These are phyloP conservation scores for Oplegnathus fasciatus DNA, from an alignment of 2,113 vertebrate species.

Conservation along the genomic window DNA sequence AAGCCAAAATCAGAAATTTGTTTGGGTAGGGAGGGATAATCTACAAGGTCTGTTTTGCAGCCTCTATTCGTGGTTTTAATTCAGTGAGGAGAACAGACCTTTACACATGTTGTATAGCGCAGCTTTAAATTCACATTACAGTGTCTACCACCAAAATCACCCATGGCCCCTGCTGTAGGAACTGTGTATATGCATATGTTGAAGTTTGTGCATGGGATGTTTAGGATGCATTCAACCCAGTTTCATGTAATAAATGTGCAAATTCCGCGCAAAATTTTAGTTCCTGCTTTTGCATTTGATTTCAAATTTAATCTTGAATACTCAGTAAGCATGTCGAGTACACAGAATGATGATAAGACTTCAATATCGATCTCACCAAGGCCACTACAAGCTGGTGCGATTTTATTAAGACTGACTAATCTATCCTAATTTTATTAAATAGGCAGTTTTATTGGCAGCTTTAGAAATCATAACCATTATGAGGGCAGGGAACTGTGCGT, in stretches of 20 bases:
- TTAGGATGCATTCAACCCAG: neutral
- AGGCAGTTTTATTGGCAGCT: neutral
- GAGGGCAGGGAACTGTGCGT: neutral
- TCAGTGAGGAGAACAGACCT: neutral
- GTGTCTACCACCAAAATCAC: neutral
- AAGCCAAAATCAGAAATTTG: neutral
- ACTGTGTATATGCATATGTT: neutral
- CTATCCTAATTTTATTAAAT: constrained; percentile 24
- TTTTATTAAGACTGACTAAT: constrained; percentile 31
- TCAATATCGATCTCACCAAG: constrained; percentile 26
- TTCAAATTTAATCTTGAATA: neutral
- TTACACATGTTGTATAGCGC: neutral
- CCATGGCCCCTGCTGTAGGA: too few species aligned
- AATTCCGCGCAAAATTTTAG: neutral
- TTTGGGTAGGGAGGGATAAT: neutral
- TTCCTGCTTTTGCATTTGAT: neutral
- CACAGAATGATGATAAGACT: constrained; percentile 7
- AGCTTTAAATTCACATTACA: constrained; percentile 1
- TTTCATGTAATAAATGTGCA: neutral
- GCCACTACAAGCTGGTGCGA: constrained; percentile 10
- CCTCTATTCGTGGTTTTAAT: neutral
- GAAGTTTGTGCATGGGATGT: neutral
- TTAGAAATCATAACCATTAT: constrained; percentile 6
- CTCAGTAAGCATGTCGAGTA: neutral
- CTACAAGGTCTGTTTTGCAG: neutral